Conservation (phyloP, 2,888 invertebrate species). For the Acanthococcus lagerstroemiae region DNA sequence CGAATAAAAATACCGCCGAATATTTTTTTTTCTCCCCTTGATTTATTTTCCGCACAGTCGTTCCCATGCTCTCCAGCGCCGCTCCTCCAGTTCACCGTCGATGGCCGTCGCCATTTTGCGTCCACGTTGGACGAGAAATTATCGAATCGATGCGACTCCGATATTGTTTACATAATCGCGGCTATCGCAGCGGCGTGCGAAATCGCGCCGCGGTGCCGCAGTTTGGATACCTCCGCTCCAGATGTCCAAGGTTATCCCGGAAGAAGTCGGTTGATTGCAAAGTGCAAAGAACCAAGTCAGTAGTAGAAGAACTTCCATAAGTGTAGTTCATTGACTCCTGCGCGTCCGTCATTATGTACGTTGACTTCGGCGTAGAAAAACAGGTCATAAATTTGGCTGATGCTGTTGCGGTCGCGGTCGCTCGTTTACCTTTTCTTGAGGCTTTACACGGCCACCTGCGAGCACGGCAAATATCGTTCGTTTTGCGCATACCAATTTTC, state of each 20-base stretch:
- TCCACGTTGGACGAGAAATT: no score
- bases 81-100: no score
- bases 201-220: not conserved
- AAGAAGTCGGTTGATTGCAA: conserved; percentile 23
- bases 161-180: not conserved
- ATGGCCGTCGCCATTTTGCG: no score
- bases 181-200: no score
- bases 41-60: no score
- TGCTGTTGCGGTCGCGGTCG: conserved; percentile 3
- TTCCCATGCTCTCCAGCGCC: no score
- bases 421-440: conserved; percentile 21
- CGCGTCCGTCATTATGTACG: conserved; percentile 24
- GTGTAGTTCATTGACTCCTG: conserved; percentile 24
- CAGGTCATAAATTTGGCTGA: conserved; percentile 28
- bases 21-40: not conserved
- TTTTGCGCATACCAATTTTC: no score
- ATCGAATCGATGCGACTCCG: no score
- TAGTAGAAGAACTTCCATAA: conserved; percentile 28
- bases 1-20: not conserved
- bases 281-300: conserved; percentile 25
- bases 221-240: conserved; percentile 17
- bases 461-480: conserved; percentile 5
- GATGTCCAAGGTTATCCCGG: conserved; percentile 23
- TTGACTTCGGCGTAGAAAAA: conserved; percentile 25
- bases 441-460: not conserved